These are phyloP conservation scores for Melinaea marsaeus DNA, from an alignment of 2,888 invertebrate species.

Conservation along the genomic window DNA sequence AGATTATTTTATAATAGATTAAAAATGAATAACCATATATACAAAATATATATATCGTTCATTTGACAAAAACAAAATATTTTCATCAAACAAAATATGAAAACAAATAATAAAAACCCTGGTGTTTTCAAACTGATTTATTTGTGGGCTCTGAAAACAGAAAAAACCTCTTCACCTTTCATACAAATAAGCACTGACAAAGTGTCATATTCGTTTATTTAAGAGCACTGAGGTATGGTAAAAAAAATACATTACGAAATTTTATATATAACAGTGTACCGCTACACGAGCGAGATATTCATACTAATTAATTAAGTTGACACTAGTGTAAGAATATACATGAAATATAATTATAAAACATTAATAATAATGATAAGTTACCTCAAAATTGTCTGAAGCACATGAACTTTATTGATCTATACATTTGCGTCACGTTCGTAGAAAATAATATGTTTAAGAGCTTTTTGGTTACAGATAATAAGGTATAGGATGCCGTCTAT, in stretches of 20 bases:
- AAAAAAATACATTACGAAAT: not conserved
- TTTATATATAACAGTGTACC: not conserved
- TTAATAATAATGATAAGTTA: not conserved
- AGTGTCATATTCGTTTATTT: constrained; percentile 10
- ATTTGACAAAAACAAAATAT: not conserved
- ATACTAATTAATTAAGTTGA: not conserved
- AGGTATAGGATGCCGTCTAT: constrained; percentile 3
- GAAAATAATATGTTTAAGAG: constrained; percentile 5
- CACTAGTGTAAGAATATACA: not conserved
- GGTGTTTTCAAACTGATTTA: constrained; percentile 15
- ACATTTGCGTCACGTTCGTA: constrained; percentile 1
- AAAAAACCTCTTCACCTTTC: constrained; percentile 11
- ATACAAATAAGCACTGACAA: constrained; percentile 10
- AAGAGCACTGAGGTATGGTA: not conserved
- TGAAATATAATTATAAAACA: not conserved
- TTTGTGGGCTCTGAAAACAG: constrained; percentile 11
- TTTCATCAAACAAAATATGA: constrained; percentile 6
- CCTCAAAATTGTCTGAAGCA: not conserved
- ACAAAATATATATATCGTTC: not conserved
- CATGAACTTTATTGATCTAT: not conserved
- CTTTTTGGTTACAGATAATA: not conserved
- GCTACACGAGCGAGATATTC: not conserved
- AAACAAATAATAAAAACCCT: constrained; percentile 10
- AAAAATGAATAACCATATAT: not conserved
- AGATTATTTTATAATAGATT: too few species aligned